Percentiles rank a stretch among this genome's conserved stretches.
phyloP scores from a whole-genome alignment of 2,113 vertebrate species.

The Bombycilla garrulus region DNA sequence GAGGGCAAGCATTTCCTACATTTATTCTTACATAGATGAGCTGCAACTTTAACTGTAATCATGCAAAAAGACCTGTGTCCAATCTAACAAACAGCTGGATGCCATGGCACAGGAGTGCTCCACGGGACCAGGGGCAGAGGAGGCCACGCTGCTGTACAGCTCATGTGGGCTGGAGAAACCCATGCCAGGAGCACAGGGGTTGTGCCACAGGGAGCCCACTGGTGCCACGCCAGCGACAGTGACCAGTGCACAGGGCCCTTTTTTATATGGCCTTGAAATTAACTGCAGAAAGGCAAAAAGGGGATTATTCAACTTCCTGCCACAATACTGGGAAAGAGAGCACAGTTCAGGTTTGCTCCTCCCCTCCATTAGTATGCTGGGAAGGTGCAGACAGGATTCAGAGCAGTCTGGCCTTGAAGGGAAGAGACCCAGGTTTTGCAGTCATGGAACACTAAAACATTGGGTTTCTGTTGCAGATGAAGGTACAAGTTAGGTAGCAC shows the following conservation, averaged over 20 bases:
- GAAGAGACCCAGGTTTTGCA: background rate
- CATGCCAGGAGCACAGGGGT: background rate
- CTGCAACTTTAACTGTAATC: background rate
- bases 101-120: background rate
- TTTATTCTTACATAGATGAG: background rate
- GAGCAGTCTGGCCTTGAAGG: background rate
- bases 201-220: accelerated
- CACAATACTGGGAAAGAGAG: background rate
- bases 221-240: accelerated
- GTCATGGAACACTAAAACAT: background rate
- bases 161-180: background rate
- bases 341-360: background rate
- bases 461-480: background rate
- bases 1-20: background rate
- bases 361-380: background rate
- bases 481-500: background rate
- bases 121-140: background rate
- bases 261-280: background rate
- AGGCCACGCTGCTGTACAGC: background rate
- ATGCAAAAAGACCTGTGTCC: background rate
- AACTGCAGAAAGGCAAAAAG: background rate
- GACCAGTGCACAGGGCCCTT: background rate
- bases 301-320: background rate
- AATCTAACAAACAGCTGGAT: background rate
- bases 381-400: background rate